A percentile compares a stretch with the other conserved stretches of the same genome.
Evolutionary conservation across 1,140 invertebrate genomes (phyloP).

Genomic region (Lasaia peninsularis): DNA sequence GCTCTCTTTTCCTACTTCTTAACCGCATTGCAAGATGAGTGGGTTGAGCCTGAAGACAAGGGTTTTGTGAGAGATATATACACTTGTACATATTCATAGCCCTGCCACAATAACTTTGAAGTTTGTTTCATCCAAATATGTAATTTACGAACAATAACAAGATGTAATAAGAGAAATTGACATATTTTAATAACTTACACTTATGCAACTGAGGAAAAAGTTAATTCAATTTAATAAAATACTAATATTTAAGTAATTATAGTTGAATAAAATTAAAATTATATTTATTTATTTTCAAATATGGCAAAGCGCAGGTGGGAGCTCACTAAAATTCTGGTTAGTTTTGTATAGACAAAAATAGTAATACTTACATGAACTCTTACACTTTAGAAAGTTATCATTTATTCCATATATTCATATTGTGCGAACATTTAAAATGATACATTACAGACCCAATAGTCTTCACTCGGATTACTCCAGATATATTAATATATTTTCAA

Average conservation of each 20-base stretch:
- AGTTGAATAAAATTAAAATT: no score
- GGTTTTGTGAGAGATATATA: background rate
- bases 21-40: conserved; percentile 63
- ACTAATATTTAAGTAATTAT: no score
- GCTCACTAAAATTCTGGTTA: no score
- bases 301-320: no score
- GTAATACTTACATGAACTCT: conserved; percentile 53
- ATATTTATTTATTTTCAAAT: no score
- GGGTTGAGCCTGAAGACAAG: conserved; percentile 44
- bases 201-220: no score
- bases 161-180: no score
- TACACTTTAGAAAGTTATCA: conserved; percentile 38
- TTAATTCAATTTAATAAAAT: no score
- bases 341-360: conserved; percentile 5
- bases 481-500: background rate
- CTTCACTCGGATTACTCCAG: background rate
- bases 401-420: conserved; percentile 29
- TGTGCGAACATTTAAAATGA: conserved; percentile 24
- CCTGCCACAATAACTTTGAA: background rate
- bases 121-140: no score
- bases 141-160: no score
- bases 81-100: background rate
- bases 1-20: conserved; percentile 70
- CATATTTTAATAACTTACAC: no score
- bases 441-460: conserved; percentile 17